Evolutionary conservation across 2,888 invertebrate species (phyloP).

Genomic region (Molorchus minor): DNA sequence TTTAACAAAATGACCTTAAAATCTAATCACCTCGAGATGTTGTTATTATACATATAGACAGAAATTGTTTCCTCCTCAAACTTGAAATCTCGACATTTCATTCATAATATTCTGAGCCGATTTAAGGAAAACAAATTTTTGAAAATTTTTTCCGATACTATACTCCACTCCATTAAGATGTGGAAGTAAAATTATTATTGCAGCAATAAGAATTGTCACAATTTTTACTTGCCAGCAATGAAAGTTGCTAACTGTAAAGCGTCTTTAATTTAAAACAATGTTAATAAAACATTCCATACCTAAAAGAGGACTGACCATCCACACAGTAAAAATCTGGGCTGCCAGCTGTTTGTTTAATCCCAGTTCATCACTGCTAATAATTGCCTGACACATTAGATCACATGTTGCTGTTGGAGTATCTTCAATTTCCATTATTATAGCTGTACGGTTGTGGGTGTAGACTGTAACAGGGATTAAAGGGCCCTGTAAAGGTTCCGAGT

Average conservation of each 20-base stretch:
- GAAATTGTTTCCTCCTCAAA: no score
- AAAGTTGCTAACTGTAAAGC: neutral
- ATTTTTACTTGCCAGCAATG: neutral
- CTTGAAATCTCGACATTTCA: no score
- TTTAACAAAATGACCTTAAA: no score
- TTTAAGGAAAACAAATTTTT: no score
- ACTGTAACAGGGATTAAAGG: conserved; percentile 72
- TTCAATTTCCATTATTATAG: conserved; percentile 86
- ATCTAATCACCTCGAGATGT: no score
- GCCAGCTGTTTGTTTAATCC: conserved; percentile 80
- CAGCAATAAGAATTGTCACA: no score
- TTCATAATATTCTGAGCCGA: neutral
- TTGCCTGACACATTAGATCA: conserved; percentile 66
- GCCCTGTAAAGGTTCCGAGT: conserved; percentile 19
- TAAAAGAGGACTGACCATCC: conserved; percentile 92
- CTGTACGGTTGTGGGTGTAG: conserved; percentile 83
- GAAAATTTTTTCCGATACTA: no score
- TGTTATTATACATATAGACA: no score
- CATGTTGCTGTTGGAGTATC: conserved; percentile 75
- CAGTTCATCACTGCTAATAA: conserved; percentile 79
- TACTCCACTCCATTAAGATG: no score
- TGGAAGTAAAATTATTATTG: no score
- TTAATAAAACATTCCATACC: no score
- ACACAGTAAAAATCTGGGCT: conserved; percentile 88
- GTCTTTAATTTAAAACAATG: no score